A percentile compares a stretch with the other conserved stretches of the same genome.
Conservation (phyloP, 1,140 invertebrate genomes). For the Antheraea mylitta region DNA sequence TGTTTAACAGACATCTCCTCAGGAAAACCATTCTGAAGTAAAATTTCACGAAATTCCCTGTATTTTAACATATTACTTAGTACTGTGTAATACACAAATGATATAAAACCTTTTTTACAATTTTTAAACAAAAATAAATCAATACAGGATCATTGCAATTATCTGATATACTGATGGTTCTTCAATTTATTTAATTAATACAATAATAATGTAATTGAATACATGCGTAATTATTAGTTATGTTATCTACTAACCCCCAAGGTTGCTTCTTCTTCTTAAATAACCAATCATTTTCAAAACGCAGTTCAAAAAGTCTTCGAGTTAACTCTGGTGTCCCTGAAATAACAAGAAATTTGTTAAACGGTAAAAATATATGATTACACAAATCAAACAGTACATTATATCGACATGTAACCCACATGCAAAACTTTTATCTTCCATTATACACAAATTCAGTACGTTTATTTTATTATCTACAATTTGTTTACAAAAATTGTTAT, state of each 20-base stretch:
- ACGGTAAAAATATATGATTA: neutral
- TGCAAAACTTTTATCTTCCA: conserved; percentile 57
- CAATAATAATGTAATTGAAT: too few species aligned
- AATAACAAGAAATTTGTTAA: conserved; percentile 19
- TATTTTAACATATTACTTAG: conserved; percentile 22
- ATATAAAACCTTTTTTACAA: too few species aligned
- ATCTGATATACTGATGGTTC: too few species aligned
- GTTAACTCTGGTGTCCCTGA: conserved; percentile 55
- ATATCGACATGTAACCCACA: conserved; percentile 39
- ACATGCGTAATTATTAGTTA: too few species aligned
- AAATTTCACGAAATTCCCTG: conserved; percentile 62
- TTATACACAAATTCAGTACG: conserved; percentile 8
- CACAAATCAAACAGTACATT: neutral
- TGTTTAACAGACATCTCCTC: conserved; percentile 63
- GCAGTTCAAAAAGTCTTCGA: conserved; percentile 49
- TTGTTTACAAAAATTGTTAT: conserved; percentile 22
- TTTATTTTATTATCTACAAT: neutral
- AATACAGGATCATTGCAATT: too few species aligned
- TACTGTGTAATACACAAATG: too few species aligned
- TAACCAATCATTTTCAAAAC: conserved; percentile 61
- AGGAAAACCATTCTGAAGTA: conserved; percentile 64
- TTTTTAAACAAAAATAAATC: too few species aligned
- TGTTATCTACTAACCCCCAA: conserved; percentile 35
- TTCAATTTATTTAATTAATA: too few species aligned
- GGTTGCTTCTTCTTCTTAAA: conserved; percentile 69